Evolutionary conservation across 2,113 vertebrate species (phyloP).

Genomic region (Lanius ludovicianus): DNA sequence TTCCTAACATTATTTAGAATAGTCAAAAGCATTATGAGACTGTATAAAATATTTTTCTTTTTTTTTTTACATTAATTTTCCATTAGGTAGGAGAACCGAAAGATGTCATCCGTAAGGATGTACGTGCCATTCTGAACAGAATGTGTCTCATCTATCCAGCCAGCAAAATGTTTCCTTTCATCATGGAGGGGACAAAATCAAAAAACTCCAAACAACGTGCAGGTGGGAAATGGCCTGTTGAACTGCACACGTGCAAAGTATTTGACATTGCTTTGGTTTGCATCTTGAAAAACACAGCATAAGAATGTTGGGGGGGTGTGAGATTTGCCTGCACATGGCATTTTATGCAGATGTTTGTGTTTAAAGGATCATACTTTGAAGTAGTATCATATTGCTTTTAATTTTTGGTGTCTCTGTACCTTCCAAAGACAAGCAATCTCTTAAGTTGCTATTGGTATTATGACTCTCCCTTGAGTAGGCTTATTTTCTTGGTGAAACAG

Average conservation of each 20-base stretch:
- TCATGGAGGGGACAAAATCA: constrained; percentile 98
- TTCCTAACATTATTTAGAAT: neutral
- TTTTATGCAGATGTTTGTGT: neutral
- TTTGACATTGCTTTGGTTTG: neutral
- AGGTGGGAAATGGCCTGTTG: constrained; percentile 72
- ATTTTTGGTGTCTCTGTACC: neutral
- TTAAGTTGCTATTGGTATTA: neutral
- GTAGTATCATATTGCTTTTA: neutral
- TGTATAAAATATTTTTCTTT: neutral
- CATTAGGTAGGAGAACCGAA: constrained; percentile 93
- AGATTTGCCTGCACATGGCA: neutral
- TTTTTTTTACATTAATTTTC: neutral
- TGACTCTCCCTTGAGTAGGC: neutral
- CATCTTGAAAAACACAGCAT: neutral
- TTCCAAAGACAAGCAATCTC: neutral
- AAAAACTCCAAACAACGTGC: constrained; percentile 98
- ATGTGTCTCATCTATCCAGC: constrained; percentile 95
- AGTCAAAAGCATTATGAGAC: neutral
- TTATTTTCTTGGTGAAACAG: neutral
- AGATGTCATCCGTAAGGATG: constrained; percentile 94
- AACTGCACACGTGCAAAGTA: neutral
- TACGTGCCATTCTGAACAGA: constrained; percentile 90
- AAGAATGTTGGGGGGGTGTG: neutral
- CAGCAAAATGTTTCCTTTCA: constrained; percentile 94
- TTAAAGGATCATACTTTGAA: neutral